A percentile compares a stretch with the other conserved stretches of the same genome.
phyloP scores from a whole-genome alignment of 2,888 invertebrate species.

The Philonicus albiceps region DNA sequence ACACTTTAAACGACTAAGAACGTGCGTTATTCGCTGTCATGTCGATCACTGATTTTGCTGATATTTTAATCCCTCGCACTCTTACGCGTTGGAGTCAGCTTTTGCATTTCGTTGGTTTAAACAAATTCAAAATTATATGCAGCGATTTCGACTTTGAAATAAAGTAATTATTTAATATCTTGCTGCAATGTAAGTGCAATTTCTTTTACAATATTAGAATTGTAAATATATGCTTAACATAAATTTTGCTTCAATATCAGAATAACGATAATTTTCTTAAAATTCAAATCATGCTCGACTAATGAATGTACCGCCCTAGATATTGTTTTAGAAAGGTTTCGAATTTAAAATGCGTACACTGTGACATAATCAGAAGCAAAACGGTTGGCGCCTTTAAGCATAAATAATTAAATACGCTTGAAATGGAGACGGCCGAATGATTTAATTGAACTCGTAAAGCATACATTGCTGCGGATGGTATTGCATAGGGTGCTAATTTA shows the following conservation, averaged over 20 bases:
- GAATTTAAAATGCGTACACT: neutral
- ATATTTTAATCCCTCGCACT: neutral
- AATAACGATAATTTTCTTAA: no score
- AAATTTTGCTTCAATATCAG: neutral
- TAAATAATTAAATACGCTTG: neutral
- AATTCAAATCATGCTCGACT: no score
- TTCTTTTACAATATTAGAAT: neutral
- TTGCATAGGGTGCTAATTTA: slow-evolving; percentile 8
- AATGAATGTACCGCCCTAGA: neutral
- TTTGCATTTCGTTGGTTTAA: neutral
- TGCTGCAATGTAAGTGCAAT: neutral
- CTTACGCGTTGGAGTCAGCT: neutral
- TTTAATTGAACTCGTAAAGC: neutral
- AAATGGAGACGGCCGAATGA: neutral
- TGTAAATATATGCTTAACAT: neutral
- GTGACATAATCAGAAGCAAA: neutral
- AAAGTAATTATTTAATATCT: neutral
- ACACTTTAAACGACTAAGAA: neutral
- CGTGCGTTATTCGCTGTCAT: neutral
- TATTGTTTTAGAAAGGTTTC: neutral
- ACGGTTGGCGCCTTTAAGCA: neutral
- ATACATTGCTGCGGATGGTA: neutral
- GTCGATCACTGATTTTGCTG: neutral
- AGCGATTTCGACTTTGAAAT: neutral
- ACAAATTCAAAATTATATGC: neutral